These are phyloP conservation scores for Zosterops lateralis DNA, from an alignment of 2,113 vertebrate species.

Conservation along the genomic window DNA sequence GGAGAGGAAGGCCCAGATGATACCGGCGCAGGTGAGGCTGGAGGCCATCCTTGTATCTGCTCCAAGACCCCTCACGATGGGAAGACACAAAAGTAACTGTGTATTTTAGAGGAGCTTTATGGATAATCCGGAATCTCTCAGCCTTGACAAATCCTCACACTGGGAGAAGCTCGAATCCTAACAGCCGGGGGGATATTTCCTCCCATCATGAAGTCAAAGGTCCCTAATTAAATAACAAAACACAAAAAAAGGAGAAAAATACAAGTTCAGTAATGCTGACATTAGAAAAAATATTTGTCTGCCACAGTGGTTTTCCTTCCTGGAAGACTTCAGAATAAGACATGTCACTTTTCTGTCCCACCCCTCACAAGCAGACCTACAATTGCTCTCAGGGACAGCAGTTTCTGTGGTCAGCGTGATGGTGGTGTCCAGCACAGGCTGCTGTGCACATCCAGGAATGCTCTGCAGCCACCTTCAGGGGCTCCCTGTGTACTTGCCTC, in stretches of 20 bases:
- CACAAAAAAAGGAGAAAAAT: background rate
- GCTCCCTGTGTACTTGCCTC: background rate
- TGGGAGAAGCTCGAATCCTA: background rate
- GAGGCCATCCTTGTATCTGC: constrained; percentile 81
- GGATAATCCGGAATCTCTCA: constrained; percentile 14
- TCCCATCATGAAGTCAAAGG: constrained; percentile 21
- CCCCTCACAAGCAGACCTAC: background rate
- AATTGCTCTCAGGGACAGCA: accelerated
- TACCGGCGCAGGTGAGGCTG: constrained; percentile 88
- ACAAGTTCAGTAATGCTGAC: background rate
- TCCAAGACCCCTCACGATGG: background rate
- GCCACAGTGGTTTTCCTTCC: background rate
- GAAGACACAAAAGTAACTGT: background rate
- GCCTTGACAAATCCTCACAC: background rate
- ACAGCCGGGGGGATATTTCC: background rate
- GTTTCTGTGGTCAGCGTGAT: background rate
- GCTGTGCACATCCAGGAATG: background rate
- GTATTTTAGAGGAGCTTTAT: background rate
- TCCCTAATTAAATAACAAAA: constrained; percentile 47
- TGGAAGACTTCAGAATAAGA: background rate
- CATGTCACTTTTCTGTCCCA: background rate
- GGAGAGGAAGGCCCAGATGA: constrained; percentile 91
- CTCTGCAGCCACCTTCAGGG: constrained; percentile 37
- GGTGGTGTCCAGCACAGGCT: background rate
- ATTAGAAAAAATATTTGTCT: background rate